These are phyloP conservation scores for Tinamus major DNA, from an alignment of 2,797 vertebrate species.

Conservation along the genomic window DNA sequence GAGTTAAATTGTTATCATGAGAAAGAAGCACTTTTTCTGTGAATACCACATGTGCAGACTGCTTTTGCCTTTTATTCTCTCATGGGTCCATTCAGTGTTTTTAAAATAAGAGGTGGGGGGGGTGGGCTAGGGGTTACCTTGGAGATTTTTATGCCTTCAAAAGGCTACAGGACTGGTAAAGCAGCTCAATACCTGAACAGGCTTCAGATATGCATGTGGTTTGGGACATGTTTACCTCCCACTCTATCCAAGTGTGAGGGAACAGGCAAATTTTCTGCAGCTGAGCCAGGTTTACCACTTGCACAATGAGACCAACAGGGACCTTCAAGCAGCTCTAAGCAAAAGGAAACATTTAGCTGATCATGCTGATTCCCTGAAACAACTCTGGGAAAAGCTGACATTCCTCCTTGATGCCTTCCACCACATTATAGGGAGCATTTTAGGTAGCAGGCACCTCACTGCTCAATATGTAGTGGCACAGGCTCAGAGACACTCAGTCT, in stretches of 20 bases:
- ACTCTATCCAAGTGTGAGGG: neutral
- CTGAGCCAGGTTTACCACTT: neutral
- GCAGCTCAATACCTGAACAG: neutral
- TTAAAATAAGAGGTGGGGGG: neutral
- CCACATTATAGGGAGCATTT: accelerated
- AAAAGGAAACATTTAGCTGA: neutral
- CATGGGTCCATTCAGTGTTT: accelerated
- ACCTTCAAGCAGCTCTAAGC: accelerated
- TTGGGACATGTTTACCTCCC: neutral
- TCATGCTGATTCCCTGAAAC: accelerated
- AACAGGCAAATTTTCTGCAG: neutral
- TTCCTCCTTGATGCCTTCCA: accelerated
- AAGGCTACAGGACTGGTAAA: neutral
- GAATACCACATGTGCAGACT: neutral
- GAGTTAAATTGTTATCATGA: neutral
- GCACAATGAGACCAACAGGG: neutral
- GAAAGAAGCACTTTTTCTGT: neutral
- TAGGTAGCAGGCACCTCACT: neutral
- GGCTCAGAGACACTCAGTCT: accelerated
- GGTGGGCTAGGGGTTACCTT: neutral
- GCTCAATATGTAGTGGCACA: accelerated
- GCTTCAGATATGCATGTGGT: accelerated
- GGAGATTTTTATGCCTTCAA: neutral
- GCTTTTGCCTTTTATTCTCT: neutral
- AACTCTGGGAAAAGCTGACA: neutral